A percentile compares a stretch with the other conserved stretches of the same genome.
Evolutionary conservation across 2,113 vertebrate species (phyloP).

Genomic region (Oxyura jamaicensis): DNA sequence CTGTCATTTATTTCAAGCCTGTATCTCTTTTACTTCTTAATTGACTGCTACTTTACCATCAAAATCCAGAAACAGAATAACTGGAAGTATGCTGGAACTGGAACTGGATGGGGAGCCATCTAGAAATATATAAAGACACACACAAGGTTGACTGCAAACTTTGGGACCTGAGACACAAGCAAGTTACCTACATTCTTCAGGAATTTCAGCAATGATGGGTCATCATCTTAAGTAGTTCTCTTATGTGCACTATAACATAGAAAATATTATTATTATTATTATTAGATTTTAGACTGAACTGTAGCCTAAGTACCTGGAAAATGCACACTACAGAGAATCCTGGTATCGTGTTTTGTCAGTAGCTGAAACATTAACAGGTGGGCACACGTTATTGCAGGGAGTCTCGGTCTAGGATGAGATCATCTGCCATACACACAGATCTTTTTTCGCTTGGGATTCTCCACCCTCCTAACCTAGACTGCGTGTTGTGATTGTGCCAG

Average conservation of each 20-base stretch:
- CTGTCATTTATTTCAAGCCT: neutral
- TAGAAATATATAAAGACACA: neutral
- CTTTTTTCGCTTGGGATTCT: neutral
- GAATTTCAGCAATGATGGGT: neutral
- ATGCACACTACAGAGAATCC: neutral
- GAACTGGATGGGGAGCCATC: neutral
- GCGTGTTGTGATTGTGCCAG: fast-evolving
- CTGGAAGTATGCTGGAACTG: neutral
- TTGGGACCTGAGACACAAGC: neutral
- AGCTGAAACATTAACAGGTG: neutral
- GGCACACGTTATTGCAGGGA: neutral
- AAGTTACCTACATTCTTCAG: neutral
- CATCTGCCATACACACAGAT: neutral
- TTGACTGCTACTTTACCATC: neutral
- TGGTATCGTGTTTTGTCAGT: neutral
- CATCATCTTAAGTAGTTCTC: neutral
- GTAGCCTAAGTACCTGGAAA: neutral
- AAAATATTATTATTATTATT: neutral
- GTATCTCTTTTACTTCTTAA: neutral
- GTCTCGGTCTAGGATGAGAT: neutral
- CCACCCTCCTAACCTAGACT: neutral
- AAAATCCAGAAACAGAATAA: neutral
- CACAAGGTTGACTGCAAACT: neutral
- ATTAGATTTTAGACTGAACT: neutral
- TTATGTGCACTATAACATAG: neutral